Evolutionary conservation across 2,888 invertebrate genomes (phyloP), one percentile per base, ranked within the genome.

Genomic region (Zygogramma bicolorata): DNA sequence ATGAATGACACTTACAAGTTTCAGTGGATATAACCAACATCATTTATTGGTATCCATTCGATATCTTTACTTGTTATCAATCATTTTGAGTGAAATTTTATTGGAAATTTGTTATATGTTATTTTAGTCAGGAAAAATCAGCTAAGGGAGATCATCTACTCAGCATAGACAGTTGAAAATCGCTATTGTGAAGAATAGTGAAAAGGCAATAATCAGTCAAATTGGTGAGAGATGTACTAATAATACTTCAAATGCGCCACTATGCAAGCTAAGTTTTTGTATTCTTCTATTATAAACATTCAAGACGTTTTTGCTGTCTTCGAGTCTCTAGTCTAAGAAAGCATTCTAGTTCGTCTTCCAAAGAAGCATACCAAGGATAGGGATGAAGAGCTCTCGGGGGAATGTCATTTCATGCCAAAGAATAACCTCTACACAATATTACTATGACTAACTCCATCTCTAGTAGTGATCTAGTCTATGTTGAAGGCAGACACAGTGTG

Each of bases 401-500:
- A 42, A 25, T 34, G 57, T 73, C 67, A 15, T 25, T 53, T 25
- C 74, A 75, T 75, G 76, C 70, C 31, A 67, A 68, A 74, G 67
- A 71, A 73, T n/a, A 70, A 81, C 79, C 81, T 81, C 81, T 81
- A 80, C 78, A 79, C 80, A 80, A 34, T 78, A 78, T 80, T 77
- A 61, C 77, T 77, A 75, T 70, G 63, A 71, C 76, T 77, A 77
- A 74, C 65, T 66, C 34, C 42, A 34, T 73, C 62, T 75, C 61
- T 65, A 62, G 62, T 63, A 70, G 74, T 67, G 73, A 67, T 68
- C 65, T 77, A 73, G 40, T 75, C 78, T 78, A 79, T 79, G 73
- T 79, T 78, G 80, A 78, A 80, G 79, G 79, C 80, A 81, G 79
- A 79, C 78, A 68, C 60, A 60, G 58, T 27, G 42, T 65, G 34